Percentiles rank a stretch among this genome's conserved stretches.
Conservation (phyloP, 2,888 invertebrate species). For the Mycalesis mineus region DNA sequence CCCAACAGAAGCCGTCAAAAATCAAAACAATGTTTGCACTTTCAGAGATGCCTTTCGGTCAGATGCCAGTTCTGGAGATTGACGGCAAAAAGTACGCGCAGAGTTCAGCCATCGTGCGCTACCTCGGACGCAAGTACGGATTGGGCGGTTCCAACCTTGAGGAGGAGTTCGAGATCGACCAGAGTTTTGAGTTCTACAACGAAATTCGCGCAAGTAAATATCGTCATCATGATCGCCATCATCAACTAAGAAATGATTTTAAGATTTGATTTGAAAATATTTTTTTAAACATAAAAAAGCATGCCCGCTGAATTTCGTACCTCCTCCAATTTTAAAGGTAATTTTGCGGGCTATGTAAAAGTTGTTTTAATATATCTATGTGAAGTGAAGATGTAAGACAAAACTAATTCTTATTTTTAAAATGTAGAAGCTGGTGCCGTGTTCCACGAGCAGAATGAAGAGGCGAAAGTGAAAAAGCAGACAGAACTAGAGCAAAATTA, state of each 20-base stretch:
- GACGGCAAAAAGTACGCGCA: slow-evolving; percentile 80
- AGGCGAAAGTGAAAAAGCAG: slow-evolving; percentile 67
- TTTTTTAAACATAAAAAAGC: too few species aligned
- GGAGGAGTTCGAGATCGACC: slow-evolving; percentile 81
- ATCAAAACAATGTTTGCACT: background rate
- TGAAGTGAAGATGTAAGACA: too few species aligned
- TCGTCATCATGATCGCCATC: too few species aligned
- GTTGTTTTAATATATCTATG: too few species aligned
- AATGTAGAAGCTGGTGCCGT: slow-evolving; percentile 56
- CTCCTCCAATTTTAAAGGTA: too few species aligned
- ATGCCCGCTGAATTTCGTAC: too few species aligned
- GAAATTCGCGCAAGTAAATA: slow-evolving; percentile 80
- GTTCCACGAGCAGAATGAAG: slow-evolving; percentile 74
- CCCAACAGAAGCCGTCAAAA: too few species aligned
- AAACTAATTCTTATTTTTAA: too few species aligned
- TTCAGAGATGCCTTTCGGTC: slow-evolving; percentile 79
- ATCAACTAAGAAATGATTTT: too few species aligned
- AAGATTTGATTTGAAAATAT: too few species aligned
- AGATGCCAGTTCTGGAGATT: slow-evolving; percentile 80
- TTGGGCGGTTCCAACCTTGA: slow-evolving; percentile 71
- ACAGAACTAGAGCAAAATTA: slow-evolving; percentile 65
- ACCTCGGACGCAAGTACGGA: slow-evolving; percentile 79
- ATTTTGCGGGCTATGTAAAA: too few species aligned
- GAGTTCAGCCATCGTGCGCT: slow-evolving; percentile 79
- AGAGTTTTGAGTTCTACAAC: slow-evolving; percentile 78